These are phyloP conservation scores for Drosophila siamana DNA, from an alignment of 2,888 invertebrate genomes.

Conservation along the genomic window DNA sequence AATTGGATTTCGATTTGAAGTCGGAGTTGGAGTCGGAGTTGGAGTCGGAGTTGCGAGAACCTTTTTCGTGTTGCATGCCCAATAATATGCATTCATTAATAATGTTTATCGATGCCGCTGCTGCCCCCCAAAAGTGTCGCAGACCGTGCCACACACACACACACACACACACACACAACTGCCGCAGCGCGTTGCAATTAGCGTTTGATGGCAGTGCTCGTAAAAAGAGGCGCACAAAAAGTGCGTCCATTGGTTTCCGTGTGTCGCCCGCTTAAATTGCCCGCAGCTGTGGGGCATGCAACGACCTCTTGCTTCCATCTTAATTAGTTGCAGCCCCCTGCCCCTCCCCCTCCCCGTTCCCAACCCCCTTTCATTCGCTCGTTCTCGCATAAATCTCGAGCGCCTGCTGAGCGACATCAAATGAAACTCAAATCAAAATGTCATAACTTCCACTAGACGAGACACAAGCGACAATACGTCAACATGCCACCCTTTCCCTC, in stretches of 20 bases:
- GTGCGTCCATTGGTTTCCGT: not conserved
- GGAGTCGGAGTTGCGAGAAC: constrained; percentile 20
- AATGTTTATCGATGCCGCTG: constrained; percentile 69
- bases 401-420: constrained; percentile 77
- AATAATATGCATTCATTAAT: constrained; percentile 74
- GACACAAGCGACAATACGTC: constrained; percentile 83
- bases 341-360: not conserved
- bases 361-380: too few relatives aligned
- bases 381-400: constrained; percentile 6
- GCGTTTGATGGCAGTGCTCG: constrained; percentile 14
- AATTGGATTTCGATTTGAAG: constrained; percentile 5
- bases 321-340: constrained; percentile 49
- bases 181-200: constrained; percentile 13
- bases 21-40: not conserved
- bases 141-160: constrained; percentile 15
- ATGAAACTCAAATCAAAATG: constrained; percentile 83
- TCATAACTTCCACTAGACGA: constrained; percentile 80
- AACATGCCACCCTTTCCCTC: constrained; percentile 53
- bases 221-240: not conserved
- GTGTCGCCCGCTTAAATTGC: constrained; percentile 37
- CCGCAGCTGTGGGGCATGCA: constrained; percentile 48
- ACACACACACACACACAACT: constrained; percentile 5
- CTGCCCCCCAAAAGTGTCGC: constrained; percentile 32
- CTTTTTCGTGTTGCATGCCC: constrained; percentile 27
- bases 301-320: constrained; percentile 36